Percentiles rank a stretch among this genome's conserved stretches.
Evolutionary conservation across 2,113 vertebrate species (phyloP).

Genomic region (Prolemur simus): DNA sequence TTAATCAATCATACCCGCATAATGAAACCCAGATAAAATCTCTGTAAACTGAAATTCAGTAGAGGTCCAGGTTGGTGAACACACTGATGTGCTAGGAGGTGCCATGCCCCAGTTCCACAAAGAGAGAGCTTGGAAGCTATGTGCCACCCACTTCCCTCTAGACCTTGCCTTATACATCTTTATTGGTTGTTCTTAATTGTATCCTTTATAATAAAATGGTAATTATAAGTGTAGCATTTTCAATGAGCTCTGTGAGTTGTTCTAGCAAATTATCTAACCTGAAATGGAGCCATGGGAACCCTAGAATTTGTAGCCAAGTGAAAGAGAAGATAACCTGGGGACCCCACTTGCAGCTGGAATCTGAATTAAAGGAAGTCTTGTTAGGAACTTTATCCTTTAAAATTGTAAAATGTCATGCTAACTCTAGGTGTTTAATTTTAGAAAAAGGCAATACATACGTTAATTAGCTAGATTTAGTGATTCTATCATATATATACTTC

Average conservation of each 20-base stretch:
- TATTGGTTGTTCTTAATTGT: not conserved
- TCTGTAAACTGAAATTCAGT: not conserved
- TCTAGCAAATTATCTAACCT: not conserved
- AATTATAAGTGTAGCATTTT: not conserved
- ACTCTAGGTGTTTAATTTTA: not conserved
- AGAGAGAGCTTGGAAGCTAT: not conserved
- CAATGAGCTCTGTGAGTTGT: not conserved
- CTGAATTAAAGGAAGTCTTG: not conserved
- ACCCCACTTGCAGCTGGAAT: not conserved
- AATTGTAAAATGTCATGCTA: not conserved
- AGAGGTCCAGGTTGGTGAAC: not conserved
- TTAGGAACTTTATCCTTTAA: not conserved
- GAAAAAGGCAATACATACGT: not conserved
- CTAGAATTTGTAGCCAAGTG: not conserved
- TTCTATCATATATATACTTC: not conserved
- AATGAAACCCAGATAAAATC: not conserved
- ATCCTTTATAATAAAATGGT: not conserved
- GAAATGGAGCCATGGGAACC: not conserved
- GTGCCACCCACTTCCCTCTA: accelerated
- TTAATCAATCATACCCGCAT: not conserved
- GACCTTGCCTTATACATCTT: not conserved
- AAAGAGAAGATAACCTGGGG: not conserved
- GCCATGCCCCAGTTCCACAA: not conserved
- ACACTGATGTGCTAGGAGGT: not conserved
- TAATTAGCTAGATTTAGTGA: not conserved